A percentile compares a stretch with the other conserved stretches of the same genome.
Evolutionary conservation across 2,888 invertebrate genomes (phyloP).

Genomic region (Boloria selene): DNA sequence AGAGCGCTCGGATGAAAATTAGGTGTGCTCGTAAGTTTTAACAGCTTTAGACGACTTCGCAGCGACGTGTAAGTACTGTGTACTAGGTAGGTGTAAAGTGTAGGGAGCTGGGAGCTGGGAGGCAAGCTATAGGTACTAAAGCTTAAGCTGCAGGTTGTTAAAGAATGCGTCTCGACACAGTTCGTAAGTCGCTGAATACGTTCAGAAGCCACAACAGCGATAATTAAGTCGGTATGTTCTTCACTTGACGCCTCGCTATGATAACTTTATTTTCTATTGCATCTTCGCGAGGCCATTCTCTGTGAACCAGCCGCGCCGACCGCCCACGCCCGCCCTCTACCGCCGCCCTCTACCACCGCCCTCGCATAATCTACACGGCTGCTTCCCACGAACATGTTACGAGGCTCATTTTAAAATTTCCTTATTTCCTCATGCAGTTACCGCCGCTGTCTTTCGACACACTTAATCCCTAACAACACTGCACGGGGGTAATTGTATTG

Average conservation of each 20-base stretch:
- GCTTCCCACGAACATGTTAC: slow-evolving; percentile 8
- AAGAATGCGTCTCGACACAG: too few species aligned
- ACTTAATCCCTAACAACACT: slow-evolving; percentile 16
- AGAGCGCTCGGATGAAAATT: slow-evolving; percentile 8
- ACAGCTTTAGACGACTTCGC: neutral
- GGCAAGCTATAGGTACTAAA: too few species aligned
- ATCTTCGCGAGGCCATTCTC: slow-evolving; percentile 2
- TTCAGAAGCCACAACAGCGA: slow-evolving; percentile 7
- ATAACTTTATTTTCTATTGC: slow-evolving; percentile 42
- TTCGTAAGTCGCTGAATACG: neutral
- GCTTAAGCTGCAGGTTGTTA: too few species aligned
- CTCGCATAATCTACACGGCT: slow-evolving; percentile 13
- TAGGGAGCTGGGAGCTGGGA: too few species aligned
- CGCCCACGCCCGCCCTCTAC: slow-evolving; percentile 7
- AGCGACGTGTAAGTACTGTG: neutral
- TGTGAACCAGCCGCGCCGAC: slow-evolving; percentile 12
- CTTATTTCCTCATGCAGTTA: slow-evolving; percentile 13
- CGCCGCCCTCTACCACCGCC: slow-evolving; percentile 11
- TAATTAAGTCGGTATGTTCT: slow-evolving; percentile 26
- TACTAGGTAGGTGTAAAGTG: too few species aligned
- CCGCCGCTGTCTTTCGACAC: slow-evolving; percentile 18
- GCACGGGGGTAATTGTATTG: slow-evolving; percentile 7
- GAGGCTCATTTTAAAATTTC: slow-evolving; percentile 21
- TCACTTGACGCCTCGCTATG: slow-evolving; percentile 34
- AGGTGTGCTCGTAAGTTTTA: slow-evolving; percentile 23